Evolutionary conservation across 1,140 invertebrate genomes (phyloP), one percentile per base, ranked within the genome.

Genomic region (Drusus annulatus): DNA sequence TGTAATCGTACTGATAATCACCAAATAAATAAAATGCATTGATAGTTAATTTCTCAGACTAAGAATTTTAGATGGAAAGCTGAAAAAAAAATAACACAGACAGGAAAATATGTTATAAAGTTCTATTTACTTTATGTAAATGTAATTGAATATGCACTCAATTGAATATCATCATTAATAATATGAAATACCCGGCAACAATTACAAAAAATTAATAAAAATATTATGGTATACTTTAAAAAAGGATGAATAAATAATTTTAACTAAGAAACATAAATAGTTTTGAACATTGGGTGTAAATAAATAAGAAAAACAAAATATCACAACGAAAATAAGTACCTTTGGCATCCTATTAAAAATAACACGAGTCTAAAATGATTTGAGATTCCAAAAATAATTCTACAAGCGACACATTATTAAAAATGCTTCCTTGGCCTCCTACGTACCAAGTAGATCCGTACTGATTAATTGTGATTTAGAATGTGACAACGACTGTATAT

Each of bases 381-480:
- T 45, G 8, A 52, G 45, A 52, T 71, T 71, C 25, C 36, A 52
- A 25, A 51, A 71, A 51, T 71, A 71, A 21, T 5, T 71, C 68
- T 71, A 71, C 50, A 50, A 71, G 71, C 71, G 54, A 75, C 71
- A 31, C 68, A 17, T 71, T 17, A 17, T 2, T 58, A 58, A 56
- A 62, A 52, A 77, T 65, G 76, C 36, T 17, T 50, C 52, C n/a
- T 71, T 51, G 68, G 68, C 68, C 51, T 71, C 17, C 19, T 50
- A 21, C 13, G 17, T 31, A 71, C 45, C 50, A 52, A 71, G 50
- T 25, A 7, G 36, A 65, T 21, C 68, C 68, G 52, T 71, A 71
- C 17, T 60, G 71, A 75, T 75, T 52, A 75, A 75, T 58, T 56
- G 71, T 75, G 52, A 75, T 75, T 75, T 19, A 78, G 54, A 50